phyloP scores from a whole-genome alignment of 2,888 invertebrate genomes.

The Neoaliturus tenellus region DNA sequence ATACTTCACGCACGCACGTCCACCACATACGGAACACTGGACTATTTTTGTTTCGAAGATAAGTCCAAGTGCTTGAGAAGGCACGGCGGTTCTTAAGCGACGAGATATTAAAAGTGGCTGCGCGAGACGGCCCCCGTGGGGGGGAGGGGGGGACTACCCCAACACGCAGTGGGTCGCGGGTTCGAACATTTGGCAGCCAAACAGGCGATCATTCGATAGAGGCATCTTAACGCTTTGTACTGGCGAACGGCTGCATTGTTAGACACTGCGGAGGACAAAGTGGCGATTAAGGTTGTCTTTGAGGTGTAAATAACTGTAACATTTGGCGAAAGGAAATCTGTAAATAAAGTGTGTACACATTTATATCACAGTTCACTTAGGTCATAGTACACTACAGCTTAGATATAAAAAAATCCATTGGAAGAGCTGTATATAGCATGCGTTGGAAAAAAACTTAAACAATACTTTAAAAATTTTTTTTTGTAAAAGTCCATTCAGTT shows the following conservation, averaged over 20 bases:
- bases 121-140: neutral
- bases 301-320: too few relatives aligned
- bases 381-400: too few relatives aligned
- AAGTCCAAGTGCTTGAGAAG: slow-evolving; percentile 15
- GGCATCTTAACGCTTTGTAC: neutral
- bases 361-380: too few relatives aligned
- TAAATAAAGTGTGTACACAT: too few relatives aligned
- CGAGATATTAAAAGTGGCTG: slow-evolving; percentile 29
- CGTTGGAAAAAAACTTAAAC: too few relatives aligned
- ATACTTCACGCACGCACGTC: neutral
- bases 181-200: slow-evolving; percentile 27
- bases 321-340: too few relatives aligned
- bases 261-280: neutral
- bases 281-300: neutral
- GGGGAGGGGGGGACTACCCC: slow-evolving; percentile 32
- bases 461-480: too few relatives aligned
- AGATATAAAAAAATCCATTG: too few relatives aligned
- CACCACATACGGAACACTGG: neutral
- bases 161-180: neutral
- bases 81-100: slow-evolving; percentile 26
- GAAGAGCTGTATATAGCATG: too few relatives aligned
- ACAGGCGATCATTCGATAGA: neutral
- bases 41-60: slow-evolving; percentile 7
- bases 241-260: neutral
- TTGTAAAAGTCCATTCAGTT: too few relatives aligned